Percentiles rank a stretch among this genome's conserved stretches.
Evolutionary conservation across 23 tunicate genomes (phyloP).

Genomic region (Trididemnum clinides): DNA sequence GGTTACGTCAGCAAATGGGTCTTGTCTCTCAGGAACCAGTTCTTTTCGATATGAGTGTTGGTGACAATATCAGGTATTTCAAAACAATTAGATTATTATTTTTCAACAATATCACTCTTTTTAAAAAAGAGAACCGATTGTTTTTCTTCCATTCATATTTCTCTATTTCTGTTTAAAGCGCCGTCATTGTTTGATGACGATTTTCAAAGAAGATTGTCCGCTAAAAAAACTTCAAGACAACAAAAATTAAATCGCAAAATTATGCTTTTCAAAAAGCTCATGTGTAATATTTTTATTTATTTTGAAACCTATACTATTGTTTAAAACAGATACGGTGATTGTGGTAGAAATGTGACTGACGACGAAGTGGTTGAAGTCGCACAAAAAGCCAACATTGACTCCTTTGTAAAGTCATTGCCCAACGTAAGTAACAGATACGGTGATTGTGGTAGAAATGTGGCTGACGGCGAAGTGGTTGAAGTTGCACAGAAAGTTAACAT

Average conservation of each 20-base stretch:
- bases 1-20: slow-evolving; percentile 62
- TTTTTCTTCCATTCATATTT: too few species aligned
- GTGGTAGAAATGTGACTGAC: neutral
- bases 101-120: too few species aligned
- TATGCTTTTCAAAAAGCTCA: too few species aligned
- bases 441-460: neutral
- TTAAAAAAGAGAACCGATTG: too few species aligned
- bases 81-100: too few species aligned
- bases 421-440: neutral
- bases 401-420: neutral
- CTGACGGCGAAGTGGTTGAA: neutral
- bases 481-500: neutral
- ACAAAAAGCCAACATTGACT: neutral
- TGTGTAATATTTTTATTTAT: too few species aligned
- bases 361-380: neutral
- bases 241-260: too few species aligned
- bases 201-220: too few species aligned
- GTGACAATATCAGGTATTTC: slow-evolving; percentile 40
- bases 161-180: too few species aligned
- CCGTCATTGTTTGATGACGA: too few species aligned
- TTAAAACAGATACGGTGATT: slow-evolving; percentile 28
- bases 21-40: slow-evolving; percentile 53
- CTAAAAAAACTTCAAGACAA: too few species aligned
- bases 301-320: too few species aligned
- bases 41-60: slow-evolving; percentile 30